Evolutionary conservation across 2,113 vertebrate genomes (phyloP).

Genomic region (Panurus biarmicus): DNA sequence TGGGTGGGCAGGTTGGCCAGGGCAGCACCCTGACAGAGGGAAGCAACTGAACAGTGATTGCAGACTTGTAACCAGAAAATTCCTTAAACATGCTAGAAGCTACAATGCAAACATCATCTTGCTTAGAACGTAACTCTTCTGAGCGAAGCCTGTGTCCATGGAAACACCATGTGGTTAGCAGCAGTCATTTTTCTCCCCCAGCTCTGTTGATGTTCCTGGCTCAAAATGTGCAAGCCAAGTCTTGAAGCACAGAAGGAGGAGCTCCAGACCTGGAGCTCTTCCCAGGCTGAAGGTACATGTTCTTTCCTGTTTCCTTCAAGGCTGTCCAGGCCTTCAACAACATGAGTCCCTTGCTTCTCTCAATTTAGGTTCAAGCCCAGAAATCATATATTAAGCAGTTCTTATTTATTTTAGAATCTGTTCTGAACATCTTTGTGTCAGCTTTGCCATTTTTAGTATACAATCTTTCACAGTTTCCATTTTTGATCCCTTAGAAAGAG

Average conservation of each 20-base stretch:
- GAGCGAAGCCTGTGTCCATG: fast-evolving
- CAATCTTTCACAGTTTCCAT: background rate
- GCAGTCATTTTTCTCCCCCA: background rate
- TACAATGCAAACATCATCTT: background rate
- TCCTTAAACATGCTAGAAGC: background rate
- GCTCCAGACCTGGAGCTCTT: background rate
- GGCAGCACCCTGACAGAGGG: background rate
- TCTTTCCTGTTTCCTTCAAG: background rate
- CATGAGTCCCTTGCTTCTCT: background rate
- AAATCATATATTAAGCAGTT: background rate
- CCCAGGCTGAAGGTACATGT: background rate
- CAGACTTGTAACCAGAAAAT: background rate
- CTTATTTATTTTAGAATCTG: background rate
- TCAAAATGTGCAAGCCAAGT: background rate
- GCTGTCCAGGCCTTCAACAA: background rate
- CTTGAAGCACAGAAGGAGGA: background rate
- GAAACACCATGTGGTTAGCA: background rate
- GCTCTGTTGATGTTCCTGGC: background rate
- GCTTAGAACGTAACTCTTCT: background rate
- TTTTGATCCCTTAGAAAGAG: background rate
- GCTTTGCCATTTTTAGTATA: background rate
- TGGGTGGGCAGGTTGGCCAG: background rate
- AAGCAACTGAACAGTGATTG: background rate
- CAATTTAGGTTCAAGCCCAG: background rate
- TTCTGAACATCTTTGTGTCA: background rate